Evolutionary conservation across 2,888 invertebrate species (phyloP).

Genomic region (Pristionchus arcanus): DNA sequence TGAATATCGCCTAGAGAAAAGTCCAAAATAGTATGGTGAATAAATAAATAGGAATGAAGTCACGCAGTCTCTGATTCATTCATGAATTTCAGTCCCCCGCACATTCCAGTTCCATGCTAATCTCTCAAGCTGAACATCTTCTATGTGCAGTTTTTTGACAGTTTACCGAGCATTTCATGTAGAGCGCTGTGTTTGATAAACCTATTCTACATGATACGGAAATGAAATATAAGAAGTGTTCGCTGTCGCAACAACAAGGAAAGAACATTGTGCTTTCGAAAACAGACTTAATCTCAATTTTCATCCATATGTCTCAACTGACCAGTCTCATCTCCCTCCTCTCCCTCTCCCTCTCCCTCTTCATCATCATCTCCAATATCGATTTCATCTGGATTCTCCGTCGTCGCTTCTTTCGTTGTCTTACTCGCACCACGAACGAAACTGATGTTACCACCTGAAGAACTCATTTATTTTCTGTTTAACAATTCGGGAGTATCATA

Average conservation of each 20-base stretch:
- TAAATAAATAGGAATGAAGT: neutral
- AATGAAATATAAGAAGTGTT: too few species aligned
- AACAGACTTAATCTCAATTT: too few species aligned
- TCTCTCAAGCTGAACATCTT: constrained; percentile 77
- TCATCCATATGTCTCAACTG: neutral
- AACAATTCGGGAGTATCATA: neutral
- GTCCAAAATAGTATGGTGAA: constrained; percentile 14
- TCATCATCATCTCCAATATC: constrained; percentile 79
- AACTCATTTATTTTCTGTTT: neutral
- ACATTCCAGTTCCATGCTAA: constrained; percentile 5
- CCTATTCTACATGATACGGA: too few species aligned
- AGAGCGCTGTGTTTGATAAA: neutral
- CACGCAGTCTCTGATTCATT: constrained; percentile 33
- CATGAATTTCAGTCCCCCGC: constrained; percentile 17
- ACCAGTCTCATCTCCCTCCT: constrained; percentile 70
- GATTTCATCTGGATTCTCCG: constrained; percentile 81
- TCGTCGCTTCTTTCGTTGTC: constrained; percentile 73
- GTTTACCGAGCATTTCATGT: neutral
- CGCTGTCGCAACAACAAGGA: too few species aligned
- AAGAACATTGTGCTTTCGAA: too few species aligned
- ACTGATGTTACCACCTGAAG: constrained; percentile 68
- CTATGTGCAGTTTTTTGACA: neutral
- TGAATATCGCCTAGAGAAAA: neutral
- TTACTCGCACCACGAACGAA: constrained; percentile 85
- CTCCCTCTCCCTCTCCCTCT: constrained; percentile 75